A percentile compares a stretch with the other conserved stretches of the same genome.
phyloP scores from a whole-genome alignment of 2,888 invertebrate species.

The Elysia crispata region DNA sequence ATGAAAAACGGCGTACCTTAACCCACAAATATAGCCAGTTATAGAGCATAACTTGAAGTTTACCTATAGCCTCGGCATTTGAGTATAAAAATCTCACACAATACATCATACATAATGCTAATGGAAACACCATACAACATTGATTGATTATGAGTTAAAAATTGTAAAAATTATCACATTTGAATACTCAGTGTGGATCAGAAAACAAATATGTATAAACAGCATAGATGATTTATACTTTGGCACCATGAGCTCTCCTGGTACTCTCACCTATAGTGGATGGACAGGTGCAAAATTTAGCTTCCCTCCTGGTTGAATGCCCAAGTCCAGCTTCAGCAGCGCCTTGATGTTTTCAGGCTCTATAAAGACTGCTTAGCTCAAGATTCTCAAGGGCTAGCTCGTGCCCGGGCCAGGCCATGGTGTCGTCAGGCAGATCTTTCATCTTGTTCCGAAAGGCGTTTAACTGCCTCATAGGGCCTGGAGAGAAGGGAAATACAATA shows the following conservation, averaged over 20 bases:
- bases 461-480: slow-evolving; percentile 56
- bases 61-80: too few species aligned
- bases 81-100: background rate
- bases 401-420: slow-evolving; percentile 74
- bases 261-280: slow-evolving; percentile 20
- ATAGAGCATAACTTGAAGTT: too few species aligned
- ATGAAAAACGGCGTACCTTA: too few species aligned
- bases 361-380: slow-evolving; percentile 67
- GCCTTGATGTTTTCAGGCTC: slow-evolving; percentile 66
- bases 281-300: slow-evolving; percentile 35
- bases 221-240: too few species aligned
- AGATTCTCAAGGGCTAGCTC: slow-evolving; percentile 71
- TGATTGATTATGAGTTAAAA: too few species aligned
- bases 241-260: too few species aligned
- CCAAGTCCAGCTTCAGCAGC: slow-evolving; percentile 51
- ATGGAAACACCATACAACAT: background rate
- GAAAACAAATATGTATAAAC: too few species aligned
- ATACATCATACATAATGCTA: background rate
- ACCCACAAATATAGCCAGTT: too few species aligned
- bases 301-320: background rate
- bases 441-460: slow-evolving; percentile 67
- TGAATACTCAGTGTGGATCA: too few species aligned
- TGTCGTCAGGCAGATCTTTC: slow-evolving; percentile 60
- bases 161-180: too few species aligned
- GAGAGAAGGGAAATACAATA: slow-evolving; percentile 31